These are phyloP conservation scores for Aphaenogaster rudis DNA, from an alignment of 1,140 invertebrate genomes.

Conservation along the genomic window DNA sequence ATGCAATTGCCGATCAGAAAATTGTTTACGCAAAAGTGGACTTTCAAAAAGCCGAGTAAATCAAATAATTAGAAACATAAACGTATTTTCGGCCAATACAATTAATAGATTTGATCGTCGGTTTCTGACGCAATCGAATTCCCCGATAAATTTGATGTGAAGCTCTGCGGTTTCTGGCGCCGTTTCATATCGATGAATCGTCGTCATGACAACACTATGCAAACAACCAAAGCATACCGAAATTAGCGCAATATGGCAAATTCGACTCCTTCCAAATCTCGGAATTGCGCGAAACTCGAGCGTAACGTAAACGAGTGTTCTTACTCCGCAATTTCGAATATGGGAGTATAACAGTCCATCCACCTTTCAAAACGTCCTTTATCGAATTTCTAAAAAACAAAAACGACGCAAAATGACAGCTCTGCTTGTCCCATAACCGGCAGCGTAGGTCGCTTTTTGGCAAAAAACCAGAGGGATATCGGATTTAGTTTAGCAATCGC, in stretches of 20 bases:
- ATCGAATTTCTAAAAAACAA: not conserved
- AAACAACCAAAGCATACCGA: slow-evolving; percentile 39
- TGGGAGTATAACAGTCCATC: not conserved
- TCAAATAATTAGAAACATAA: not conserved
- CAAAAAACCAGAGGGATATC: not conserved
- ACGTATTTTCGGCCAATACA: not conserved
- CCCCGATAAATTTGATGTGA: slow-evolving; percentile 15
- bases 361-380: slow-evolving; percentile 9
- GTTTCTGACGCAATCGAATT: slow-evolving; percentile 15
- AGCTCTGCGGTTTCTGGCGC: slow-evolving; percentile 20
- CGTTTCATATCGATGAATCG: slow-evolving; percentile 44
- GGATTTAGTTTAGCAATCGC: not conserved
- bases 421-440: not conserved
- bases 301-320: not conserved
- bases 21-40: not conserved
- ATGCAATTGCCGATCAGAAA: not conserved
- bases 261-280: not conserved
- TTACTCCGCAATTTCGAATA: not conserved
- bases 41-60: not conserved
- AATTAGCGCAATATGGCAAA: slow-evolving; percentile 38
- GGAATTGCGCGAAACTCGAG: not conserved
- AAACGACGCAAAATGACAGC: not conserved
- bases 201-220: slow-evolving; percentile 40
- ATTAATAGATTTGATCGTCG: not conserved
- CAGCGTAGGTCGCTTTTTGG: not conserved